phyloP scores from a whole-genome alignment of 1,140 invertebrate species.

The Pectinophora gossypiella region DNA sequence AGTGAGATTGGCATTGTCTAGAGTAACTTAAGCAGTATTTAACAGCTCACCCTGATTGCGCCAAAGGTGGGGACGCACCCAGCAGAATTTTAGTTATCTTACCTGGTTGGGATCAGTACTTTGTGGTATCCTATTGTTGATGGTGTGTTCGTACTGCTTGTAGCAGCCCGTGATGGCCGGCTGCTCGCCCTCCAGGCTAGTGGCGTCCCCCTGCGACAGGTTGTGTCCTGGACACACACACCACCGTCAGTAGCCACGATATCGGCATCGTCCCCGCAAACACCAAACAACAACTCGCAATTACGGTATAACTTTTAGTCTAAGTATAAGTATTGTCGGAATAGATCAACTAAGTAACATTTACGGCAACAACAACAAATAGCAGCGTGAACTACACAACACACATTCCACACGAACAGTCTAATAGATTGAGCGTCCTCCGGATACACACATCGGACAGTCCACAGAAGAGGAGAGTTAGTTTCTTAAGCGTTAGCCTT shows the following conservation, averaged over 20 bases:
- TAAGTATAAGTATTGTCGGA: background rate
- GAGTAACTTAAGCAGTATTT: too few relatives aligned
- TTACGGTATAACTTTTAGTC: too few relatives aligned
- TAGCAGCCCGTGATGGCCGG: constrained; percentile 88
- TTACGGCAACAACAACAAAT: constrained; percentile 41
- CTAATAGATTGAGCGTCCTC: constrained; percentile 65
- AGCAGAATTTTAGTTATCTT: constrained; percentile 40
- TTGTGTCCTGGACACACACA: constrained; percentile 87
- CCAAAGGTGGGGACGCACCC: background rate
- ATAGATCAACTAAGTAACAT: constrained; percentile 36
- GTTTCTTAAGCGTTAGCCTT: constrained; percentile 72
- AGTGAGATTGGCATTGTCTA: too few relatives aligned
- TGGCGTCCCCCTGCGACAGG: constrained; percentile 91
- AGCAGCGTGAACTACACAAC: constrained; percentile 66
- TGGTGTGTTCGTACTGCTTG: constrained; percentile 89
- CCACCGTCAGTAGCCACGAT: constrained; percentile 61
- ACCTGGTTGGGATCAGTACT: constrained; percentile 78
- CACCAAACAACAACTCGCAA: background rate
- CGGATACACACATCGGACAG: constrained; percentile 68
- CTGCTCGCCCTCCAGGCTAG: constrained; percentile 88
- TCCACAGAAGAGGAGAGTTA: constrained; percentile 61
- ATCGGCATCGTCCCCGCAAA: constrained; percentile 20
- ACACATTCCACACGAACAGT: constrained; percentile 69
- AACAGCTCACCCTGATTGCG: too few relatives aligned
- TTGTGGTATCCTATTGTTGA: constrained; percentile 78